Percentiles rank a stretch among this genome's conserved stretches.
These are phyloP conservation scores for Oxygymnocypris stewartii DNA, from an alignment of 2,113 vertebrate species.

Conservation along the genomic window DNA sequence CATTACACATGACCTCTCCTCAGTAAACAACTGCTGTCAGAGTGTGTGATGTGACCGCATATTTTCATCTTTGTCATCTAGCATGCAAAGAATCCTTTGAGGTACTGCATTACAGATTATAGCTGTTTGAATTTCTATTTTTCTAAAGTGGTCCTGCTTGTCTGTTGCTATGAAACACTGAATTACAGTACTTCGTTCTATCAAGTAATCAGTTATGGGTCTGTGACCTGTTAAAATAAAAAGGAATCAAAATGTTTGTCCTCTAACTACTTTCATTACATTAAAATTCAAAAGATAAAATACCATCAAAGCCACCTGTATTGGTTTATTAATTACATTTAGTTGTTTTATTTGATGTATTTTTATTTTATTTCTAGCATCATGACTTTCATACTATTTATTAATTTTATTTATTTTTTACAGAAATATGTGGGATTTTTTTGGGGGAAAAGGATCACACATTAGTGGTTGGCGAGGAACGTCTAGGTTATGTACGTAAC, in stretches of 20 bases:
- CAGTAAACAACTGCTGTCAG: slow-evolving; percentile 27
- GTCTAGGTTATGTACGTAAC: no score
- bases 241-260: slow-evolving; percentile 8
- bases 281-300: background rate
- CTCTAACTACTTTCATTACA: background rate
- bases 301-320: background rate
- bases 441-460: background rate
- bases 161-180: slow-evolving; percentile 23
- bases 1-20: slow-evolving; percentile 26
- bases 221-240: slow-evolving; percentile 32
- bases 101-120: background rate
- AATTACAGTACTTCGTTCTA: slow-evolving; percentile 19
- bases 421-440: background rate
- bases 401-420: background rate
- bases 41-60: slow-evolving; percentile 18
- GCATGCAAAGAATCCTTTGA: background rate
- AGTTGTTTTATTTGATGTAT: background rate
- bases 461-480: background rate
- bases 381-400: background rate
- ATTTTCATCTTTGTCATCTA: background rate
- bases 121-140: slow-evolving; percentile 10
- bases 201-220: background rate
- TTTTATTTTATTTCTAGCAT: background rate
- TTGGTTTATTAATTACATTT: background rate
- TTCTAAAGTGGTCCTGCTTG: slow-evolving; percentile 5